Evolutionary conservation across 1,140 invertebrate genomes (phyloP).

Genomic region (Heliothis subflexa): DNA sequence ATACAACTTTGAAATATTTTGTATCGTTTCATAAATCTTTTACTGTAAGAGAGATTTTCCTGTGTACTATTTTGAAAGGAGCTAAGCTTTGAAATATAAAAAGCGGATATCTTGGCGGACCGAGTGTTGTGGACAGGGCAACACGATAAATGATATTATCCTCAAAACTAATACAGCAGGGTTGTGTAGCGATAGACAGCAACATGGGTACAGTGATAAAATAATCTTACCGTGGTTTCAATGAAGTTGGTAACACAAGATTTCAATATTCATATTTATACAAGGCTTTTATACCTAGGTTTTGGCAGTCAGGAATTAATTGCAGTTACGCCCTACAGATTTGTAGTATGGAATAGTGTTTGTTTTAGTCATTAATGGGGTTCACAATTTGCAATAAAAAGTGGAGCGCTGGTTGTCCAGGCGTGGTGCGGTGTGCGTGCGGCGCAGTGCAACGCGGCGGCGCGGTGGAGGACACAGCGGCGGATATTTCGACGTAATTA

Average conservation of each 20-base stretch:
- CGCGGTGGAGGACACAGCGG: conserved; percentile 64
- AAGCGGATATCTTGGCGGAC: conserved; percentile 43
- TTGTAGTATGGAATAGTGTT: conserved; percentile 54
- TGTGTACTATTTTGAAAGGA: conserved; percentile 29
- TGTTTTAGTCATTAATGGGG: conserved; percentile 80
- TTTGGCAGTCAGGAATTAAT: conserved; percentile 40
- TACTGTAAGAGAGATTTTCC: conserved; percentile 36
- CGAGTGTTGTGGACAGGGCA: conserved; percentile 48
- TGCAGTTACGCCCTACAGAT: conserved; percentile 44
- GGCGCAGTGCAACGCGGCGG: conserved; percentile 53
- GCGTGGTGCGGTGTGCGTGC: conserved; percentile 19
- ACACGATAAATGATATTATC: conserved; percentile 49
- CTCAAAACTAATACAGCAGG: conserved; percentile 45
- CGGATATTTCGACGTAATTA: conserved; percentile 83
- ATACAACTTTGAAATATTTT: conserved; percentile 15
- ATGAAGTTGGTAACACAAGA: neutral
- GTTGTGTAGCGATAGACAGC: conserved; percentile 37
- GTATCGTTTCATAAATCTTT: conserved; percentile 37
- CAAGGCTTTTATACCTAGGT: neutral
- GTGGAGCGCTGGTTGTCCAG: conserved; percentile 57
- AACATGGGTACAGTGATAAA: conserved; percentile 26
- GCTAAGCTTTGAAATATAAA: conserved; percentile 49
- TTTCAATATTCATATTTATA: neutral
- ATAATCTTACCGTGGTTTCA: conserved; percentile 1
- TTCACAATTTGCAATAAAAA: conserved; percentile 82